Evolutionary conservation across 2,888 invertebrate genomes (phyloP), one percentile per base, ranked within the genome.

Genomic region (Orthonevra nobilis): DNA sequence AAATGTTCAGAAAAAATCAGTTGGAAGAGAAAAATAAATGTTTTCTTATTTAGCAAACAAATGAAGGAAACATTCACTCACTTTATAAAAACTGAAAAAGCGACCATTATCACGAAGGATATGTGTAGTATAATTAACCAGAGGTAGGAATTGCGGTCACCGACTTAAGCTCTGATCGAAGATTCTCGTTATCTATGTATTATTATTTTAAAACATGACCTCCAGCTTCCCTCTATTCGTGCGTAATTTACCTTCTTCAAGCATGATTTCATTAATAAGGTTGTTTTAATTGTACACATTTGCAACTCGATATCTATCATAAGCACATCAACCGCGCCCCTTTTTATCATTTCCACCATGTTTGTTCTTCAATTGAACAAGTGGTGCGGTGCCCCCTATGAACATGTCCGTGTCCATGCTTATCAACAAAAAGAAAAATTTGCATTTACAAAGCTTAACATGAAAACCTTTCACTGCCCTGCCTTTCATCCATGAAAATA

Each of bases 331-430:
- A 68, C 79, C 79, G 79, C 79, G 66, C 79, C 79, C 79, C 73
- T 68, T 66, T 60, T 73, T 73, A 79, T 73, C 73, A 73, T 79
- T 40, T 72, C 79, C 79, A 79, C 79, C 79, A 79, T 79, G 79
- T 79, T 79, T 79, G 73, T 79, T 79, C 66, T 73, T 60, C 68
- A 79, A 79, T 79, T 79, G 73, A 79, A 66, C 66, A 60, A 79
- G 56, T 79, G 54, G 15, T 34, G 60, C 40, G n/a, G n/a, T n/a
- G n/a, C n/a, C n/a, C n/a, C n/a, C 42, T 66, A 54, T 73, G 48
- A 56, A 79, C 73, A 52, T 68, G 60, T 40, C 28, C 30, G 36
- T 68, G 60, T 40, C 28, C 30, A 30, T 79, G 48, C 61, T 64
- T 64, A 73, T 66, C 32, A 23, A 34, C 15, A 32, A 20, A 15